Evolutionary conservation across 2,888 invertebrate genomes (phyloP).

Genomic region (Drosophila multiciliata): DNA sequence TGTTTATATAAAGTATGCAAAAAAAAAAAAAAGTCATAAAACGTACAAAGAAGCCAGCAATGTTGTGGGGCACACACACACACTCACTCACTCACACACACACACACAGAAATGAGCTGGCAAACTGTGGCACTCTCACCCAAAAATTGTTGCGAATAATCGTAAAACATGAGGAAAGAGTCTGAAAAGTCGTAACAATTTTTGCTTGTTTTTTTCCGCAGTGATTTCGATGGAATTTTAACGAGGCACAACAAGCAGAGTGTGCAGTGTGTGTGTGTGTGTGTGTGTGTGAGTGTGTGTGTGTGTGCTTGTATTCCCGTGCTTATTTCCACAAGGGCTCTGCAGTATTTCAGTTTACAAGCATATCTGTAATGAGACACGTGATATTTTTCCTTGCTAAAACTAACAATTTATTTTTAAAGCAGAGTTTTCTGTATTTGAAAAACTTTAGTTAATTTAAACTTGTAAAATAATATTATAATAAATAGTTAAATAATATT

Average conservation of each 20-base stretch:
- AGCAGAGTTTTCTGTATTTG: not conserved
- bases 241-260: constrained; percentile 61
- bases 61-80: constrained; percentile 19
- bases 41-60: constrained; percentile 56
- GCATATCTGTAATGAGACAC: constrained; percentile 12
- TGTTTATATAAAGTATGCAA: constrained; percentile 71
- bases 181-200: constrained; percentile 66
- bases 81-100: constrained; percentile 3
- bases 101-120: constrained; percentile 52
- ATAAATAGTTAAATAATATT: no score
- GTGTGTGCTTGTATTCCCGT: not conserved
- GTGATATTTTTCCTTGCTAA: not conserved
- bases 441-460: no score
- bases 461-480: not conserved
- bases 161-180: constrained; percentile 75
- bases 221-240: constrained; percentile 78
- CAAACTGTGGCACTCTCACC: constrained; percentile 16
- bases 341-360: constrained; percentile 6
- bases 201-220: constrained; percentile 55
- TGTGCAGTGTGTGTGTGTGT: constrained; percentile 16
- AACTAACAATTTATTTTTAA: not conserved
- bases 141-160: constrained; percentile 58
- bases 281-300: constrained; percentile 8
- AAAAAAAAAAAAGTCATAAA: constrained; percentile 68
- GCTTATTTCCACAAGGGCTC: constrained; percentile 1